Evolutionary conservation across 2,888 invertebrate genomes (phyloP).

Genomic region (Tryphoninae sp.): DNA sequence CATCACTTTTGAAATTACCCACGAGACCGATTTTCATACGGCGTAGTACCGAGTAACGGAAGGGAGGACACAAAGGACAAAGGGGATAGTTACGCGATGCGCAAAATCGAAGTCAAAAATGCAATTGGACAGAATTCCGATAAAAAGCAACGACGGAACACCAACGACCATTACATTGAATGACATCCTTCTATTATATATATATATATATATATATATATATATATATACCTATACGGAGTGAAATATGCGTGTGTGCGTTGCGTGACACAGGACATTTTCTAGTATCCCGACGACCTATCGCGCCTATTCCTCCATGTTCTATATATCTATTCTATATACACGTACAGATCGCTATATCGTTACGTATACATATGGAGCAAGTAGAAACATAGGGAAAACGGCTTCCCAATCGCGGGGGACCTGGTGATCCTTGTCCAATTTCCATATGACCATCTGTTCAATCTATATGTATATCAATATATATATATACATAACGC

Average conservation of each 20-base stretch:
- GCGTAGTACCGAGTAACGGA: conserved; percentile 14
- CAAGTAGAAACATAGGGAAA: conserved; percentile 38
- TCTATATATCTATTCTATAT: background rate
- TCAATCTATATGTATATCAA: background rate
- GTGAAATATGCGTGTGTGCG: conserved; percentile 4
- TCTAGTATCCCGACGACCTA: conserved; percentile 26
- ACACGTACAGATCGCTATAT: background rate
- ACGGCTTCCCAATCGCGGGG: conserved; percentile 18
- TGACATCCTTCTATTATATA: conserved; percentile 44
- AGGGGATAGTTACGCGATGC: conserved; percentile 70
- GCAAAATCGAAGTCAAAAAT: conserved; percentile 72
- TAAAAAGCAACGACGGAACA: conserved; percentile 64
- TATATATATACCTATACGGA: background rate
- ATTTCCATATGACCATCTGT: conserved; percentile 50
- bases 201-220: conserved; percentile 2
- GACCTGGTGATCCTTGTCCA: conserved; percentile 41
- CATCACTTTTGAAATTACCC: conserved; percentile 67
- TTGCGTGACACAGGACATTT: conserved; percentile 30
- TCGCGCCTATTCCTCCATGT: background rate
- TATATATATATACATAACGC: conserved; percentile 17
- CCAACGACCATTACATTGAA: conserved; percentile 72
- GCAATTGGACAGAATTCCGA: conserved; percentile 74
- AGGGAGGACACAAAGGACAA: conserved; percentile 56
- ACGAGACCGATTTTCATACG: conserved; percentile 58
- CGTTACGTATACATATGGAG: background rate